Conservation (phyloP, 2,113 vertebrate species). For the Globicephala melas region DNA sequence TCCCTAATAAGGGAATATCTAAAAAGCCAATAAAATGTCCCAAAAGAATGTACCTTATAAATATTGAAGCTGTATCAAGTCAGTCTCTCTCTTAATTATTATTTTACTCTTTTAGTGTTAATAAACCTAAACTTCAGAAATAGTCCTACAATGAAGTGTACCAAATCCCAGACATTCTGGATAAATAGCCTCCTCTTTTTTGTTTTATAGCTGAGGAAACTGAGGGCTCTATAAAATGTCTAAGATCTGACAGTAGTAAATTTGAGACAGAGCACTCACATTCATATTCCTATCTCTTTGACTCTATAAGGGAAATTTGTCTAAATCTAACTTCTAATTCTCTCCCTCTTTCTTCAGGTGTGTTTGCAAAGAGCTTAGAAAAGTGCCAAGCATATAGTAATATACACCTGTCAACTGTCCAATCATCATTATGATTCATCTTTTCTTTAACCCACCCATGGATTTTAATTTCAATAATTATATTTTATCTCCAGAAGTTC, state of each 20-base stretch:
- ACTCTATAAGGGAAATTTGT: neutral
- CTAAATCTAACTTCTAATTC: neutral
- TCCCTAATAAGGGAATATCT: neutral
- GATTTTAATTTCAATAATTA: neutral
- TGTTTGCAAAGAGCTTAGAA: neutral
- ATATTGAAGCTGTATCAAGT: neutral
- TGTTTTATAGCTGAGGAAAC: neutral
- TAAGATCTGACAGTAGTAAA: neutral
- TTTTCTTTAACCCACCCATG: neutral
- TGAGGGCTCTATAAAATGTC: neutral
- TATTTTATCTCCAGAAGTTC: neutral
- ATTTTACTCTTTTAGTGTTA: neutral
- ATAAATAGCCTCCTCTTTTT: neutral
- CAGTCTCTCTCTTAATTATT: neutral
- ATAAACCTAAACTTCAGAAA: neutral
- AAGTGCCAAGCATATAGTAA: too few relatives aligned
- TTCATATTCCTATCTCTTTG: neutral
- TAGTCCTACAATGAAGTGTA: neutral
- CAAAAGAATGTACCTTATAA: neutral
- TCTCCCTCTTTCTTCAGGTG: neutral
- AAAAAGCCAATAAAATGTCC: neutral
- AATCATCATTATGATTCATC: neutral
- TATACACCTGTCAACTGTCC: neutral
- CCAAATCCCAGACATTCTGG: neutral
- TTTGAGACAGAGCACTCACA: neutral